These are phyloP conservation scores for Lasaia peninsularis DNA, from an alignment of 1,140 invertebrate species.

Conservation along the genomic window DNA sequence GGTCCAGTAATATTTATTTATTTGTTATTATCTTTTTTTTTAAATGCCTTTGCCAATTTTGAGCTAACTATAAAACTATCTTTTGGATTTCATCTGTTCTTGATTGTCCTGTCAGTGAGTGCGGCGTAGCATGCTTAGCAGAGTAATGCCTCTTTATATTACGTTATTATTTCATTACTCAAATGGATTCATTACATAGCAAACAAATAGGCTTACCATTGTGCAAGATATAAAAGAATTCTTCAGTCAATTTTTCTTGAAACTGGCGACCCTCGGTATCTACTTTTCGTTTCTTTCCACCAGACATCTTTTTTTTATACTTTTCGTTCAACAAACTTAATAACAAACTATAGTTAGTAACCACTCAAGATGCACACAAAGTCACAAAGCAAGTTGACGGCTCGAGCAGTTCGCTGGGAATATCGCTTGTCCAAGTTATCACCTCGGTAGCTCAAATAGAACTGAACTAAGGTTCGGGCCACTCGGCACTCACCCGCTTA, in stretches of 20 bases:
- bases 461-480: conserved; percentile 7
- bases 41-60: neutral
- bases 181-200: neutral
- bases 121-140: conserved; percentile 11
- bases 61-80: neutral
- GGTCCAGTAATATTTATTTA: no score
- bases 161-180: neutral
- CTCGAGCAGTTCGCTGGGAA: conserved; percentile 8
- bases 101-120: conserved; percentile 13
- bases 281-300: conserved; percentile 15
- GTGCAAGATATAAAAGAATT: conserved; percentile 3
- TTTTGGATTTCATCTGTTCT: conserved; percentile 11
- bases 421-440: conserved; percentile 15
- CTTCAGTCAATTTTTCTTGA: conserved; percentile 18
- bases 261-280: conserved; percentile 16
- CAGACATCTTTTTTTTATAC: neutral
- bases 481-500: conserved; percentile 1
- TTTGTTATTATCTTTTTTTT: conserved; percentile 6
- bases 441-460: conserved; percentile 19
- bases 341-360: conserved; percentile 12
- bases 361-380: conserved; percentile 9
- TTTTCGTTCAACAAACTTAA: neutral
- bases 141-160: conserved; percentile 18
- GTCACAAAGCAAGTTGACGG: conserved; percentile 22
- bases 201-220: neutral